phyloP scores from a whole-genome alignment of 2,888 invertebrate species.

The Harpalus rufipes region DNA sequence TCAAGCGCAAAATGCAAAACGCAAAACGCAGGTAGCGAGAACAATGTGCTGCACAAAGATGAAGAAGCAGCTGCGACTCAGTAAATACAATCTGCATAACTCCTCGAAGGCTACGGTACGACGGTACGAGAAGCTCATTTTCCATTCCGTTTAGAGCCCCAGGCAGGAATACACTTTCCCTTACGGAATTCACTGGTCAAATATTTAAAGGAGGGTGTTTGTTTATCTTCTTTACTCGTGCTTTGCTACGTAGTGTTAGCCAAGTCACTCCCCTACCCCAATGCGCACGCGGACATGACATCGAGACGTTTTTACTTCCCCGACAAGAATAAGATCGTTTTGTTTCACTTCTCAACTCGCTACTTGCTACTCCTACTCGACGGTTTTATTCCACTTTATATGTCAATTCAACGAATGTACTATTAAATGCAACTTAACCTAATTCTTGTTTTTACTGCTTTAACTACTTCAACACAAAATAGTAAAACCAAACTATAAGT shows the following conservation, averaged over 20 bases:
- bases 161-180: slow-evolving; percentile 55
- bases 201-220: slow-evolving; percentile 66
- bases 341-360: slow-evolving; percentile 11
- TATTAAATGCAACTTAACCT: slow-evolving; percentile 6
- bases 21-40: slow-evolving; percentile 33
- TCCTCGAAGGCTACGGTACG: slow-evolving; percentile 53
- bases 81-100: slow-evolving; percentile 67
- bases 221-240: slow-evolving; percentile 65
- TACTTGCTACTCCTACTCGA: slow-evolving; percentile 3
- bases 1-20: not conserved
- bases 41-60: slow-evolving; percentile 51
- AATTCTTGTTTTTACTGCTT: not conserved
- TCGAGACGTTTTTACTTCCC: slow-evolving; percentile 34
- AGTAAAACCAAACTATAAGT: slow-evolving; percentile 15
- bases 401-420: not conserved
- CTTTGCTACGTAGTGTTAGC: slow-evolving; percentile 61
- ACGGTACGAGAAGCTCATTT: slow-evolving; percentile 65
- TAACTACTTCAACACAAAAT: not conserved
- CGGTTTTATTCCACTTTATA: not conserved
- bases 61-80: slow-evolving; percentile 65
- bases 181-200: slow-evolving; percentile 63
- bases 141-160: slow-evolving; percentile 63
- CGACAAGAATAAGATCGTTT: slow-evolving; percentile 22
- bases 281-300: slow-evolving; percentile 22
- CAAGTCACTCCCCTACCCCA: slow-evolving; percentile 49